Base-by-base conservation (phyloP, 2,888 invertebrate species). In the Malacosoma neustria region DNA sequence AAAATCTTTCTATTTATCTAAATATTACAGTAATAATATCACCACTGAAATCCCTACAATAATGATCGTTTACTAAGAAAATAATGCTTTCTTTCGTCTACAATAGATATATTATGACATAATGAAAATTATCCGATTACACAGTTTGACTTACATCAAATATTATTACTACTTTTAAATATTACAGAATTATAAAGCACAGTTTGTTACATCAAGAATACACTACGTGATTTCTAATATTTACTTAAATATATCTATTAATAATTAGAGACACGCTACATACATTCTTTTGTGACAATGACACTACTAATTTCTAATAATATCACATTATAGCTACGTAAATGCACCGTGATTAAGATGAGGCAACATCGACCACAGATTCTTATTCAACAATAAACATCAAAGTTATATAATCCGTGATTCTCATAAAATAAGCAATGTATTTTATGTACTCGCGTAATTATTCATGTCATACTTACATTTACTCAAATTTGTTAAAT, bases 291-390 rank as follows among this genome's bases (percentile, higher is more conserved):
- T 22, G 22, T 9, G 9, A 22, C 22, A 22, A 2, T 22, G 22
- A 5, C 22, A 22, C 5, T 22, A 9, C 5, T 22, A 22, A 22
- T 22, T 7, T 9, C 22, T 22, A 22, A 22, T 22, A 72, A 72
- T 80, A 81, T 79, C 77, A 79, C 80, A 80, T 72, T 75, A 72
- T 72, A 64, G 62, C 72, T 73, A 79, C 68, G 59, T 63, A 60
- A 61, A 56, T 64, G 38, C 47, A 65, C 46, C 51, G 52, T 65
- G 54, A 71, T 60, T 51, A 61, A 61, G 59, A 66, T 72, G 70
- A 66, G 57, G 65, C 61, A 72, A 71, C 61, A 55, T 39, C 42
- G 43, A 59, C 54, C 48, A 60, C 54, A 55, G 52, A 48, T 55
- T 29, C 33, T 33, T 51, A 63, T 54, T 52, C 59, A 62, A 56